Base-by-base conservation (phyloP, 1,140 invertebrate genomes). In the Eupristina koningsbergeri region DNA sequence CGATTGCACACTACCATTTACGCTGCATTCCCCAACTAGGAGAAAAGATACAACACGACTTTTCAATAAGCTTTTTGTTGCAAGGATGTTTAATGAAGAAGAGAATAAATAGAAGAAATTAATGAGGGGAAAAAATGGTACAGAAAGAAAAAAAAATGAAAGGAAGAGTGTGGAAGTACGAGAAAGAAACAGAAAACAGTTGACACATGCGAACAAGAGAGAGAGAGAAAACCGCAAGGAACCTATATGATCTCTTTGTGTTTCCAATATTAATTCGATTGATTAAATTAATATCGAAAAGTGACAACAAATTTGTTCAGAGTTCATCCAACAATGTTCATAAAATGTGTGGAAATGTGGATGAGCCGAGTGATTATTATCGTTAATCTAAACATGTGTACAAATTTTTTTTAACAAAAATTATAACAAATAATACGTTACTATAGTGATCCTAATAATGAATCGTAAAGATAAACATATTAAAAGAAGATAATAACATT, bases 281-380 rank as follows among this genome's bases (percentile, higher is more conserved):
- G 91, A 91, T 89, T 92, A 92, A 92, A n/a, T n/a, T n/a, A n/a
- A n/a, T n/a, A n/a, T n/a, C n/a, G n/a, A n/a, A n/a, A n/a, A n/a
- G n/a, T n/a, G n/a, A n/a, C n/a, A n/a, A n/a, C n/a, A n/a, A 88
- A 89, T 92, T 92, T 92, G 90, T 92, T 92, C 91, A 90, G 89
- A 92, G 87, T 86, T 88, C 90, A 91, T 91, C 89, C 90, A 92
- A 92, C 90, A 92, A 92, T 92, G 92, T 91, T 91, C 92, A 90
- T 92, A 92, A 89, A 91, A 91, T 92, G 91, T 91, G 90, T 17
- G n/a, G n/a, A n/a, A n/a, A n/a, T n/a, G n/a, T n/a, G n/a, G n/a
- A n/a, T n/a, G n/a, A n/a, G 73, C 5, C n/a, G 71, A 47, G 47
- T 36, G 75, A 63, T 58, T 45, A 50, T 47, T 36, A 45, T 7